phyloP scores from a whole-genome alignment of 1,140 invertebrate species.

The Penaeus japonicus region DNA sequence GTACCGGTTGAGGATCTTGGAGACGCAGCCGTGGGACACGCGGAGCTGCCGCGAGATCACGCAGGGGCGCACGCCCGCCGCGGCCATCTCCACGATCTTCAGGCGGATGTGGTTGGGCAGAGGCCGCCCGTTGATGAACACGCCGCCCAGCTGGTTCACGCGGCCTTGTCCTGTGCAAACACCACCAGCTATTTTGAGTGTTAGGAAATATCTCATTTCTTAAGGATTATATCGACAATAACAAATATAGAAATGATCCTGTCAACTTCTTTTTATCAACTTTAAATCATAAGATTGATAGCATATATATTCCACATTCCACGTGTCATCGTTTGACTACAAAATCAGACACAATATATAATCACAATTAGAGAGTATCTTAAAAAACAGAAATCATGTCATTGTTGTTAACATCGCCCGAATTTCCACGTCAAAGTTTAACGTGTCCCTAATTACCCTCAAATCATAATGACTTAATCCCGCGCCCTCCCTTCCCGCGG shows the following conservation, averaged over 20 bases:
- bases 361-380: too few species aligned
- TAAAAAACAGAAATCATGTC: too few species aligned
- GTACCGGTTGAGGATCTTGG: slow-evolving; percentile 88
- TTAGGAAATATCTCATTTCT: slow-evolving; percentile 20
- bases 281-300: not conserved
- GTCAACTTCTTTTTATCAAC: too few species aligned
- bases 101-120: slow-evolving; percentile 86
- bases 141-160: slow-evolving; percentile 89
- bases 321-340: too few species aligned
- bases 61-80: slow-evolving; percentile 84
- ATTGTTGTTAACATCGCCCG: too few species aligned
- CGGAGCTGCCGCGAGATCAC: slow-evolving; percentile 86
- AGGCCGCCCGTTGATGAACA: slow-evolving; percentile 91
- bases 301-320: not conserved
- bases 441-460: too few species aligned
- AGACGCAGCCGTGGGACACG: slow-evolving; percentile 90
- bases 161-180: slow-evolving; percentile 77
- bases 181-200: slow-evolving; percentile 47
- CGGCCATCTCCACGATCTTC: slow-evolving; percentile 91
- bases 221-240: not conserved
- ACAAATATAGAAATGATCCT: not conserved
- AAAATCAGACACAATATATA: too few species aligned
- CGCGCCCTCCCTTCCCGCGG: too few species aligned
- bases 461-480: too few species aligned
- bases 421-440: too few species aligned